These are phyloP conservation scores for Drosophila navojoa DNA, from an alignment of 1,140 invertebrate genomes.

Conservation along the genomic window DNA sequence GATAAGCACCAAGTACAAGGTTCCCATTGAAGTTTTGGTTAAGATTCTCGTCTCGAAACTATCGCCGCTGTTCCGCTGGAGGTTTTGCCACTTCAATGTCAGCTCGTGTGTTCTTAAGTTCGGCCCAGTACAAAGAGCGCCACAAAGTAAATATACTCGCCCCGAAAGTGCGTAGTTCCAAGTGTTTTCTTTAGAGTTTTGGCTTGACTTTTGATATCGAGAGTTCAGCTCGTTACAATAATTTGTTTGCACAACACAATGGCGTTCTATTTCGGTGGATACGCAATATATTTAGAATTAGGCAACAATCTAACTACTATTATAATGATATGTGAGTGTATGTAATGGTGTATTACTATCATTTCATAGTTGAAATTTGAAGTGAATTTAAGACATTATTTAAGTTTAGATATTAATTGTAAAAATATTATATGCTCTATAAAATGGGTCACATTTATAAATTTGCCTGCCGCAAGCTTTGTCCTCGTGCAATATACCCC, in stretches of 20 bases:
- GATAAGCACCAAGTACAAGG: conserved; percentile 48
- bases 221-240: conserved; percentile 31
- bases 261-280: conserved; percentile 5
- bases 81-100: conserved; percentile 40
- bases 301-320: conserved; percentile 3
- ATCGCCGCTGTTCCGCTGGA: conserved; percentile 34
- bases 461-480: neutral
- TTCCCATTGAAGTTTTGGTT: conserved; percentile 32
- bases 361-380: too few species aligned
- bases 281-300: neutral
- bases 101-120: conserved; percentile 36
- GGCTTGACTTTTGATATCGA: conserved; percentile 17
- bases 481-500: conserved; percentile 1
- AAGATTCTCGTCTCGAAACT: conserved; percentile 47
- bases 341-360: neutral
- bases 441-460: too few species aligned
- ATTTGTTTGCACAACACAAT: conserved; percentile 4
- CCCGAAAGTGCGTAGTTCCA: conserved; percentile 24
- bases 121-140: conserved; percentile 34
- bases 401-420: too few species aligned
- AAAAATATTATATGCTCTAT: too few species aligned
- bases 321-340: neutral
- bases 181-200: conserved; percentile 16
- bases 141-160: neutral
- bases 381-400: too few species aligned